Evolutionary conservation across 1,140 invertebrate species (phyloP), one percentile per base, ranked within the genome.

Genomic region (Brachionus paranguensis): DNA sequence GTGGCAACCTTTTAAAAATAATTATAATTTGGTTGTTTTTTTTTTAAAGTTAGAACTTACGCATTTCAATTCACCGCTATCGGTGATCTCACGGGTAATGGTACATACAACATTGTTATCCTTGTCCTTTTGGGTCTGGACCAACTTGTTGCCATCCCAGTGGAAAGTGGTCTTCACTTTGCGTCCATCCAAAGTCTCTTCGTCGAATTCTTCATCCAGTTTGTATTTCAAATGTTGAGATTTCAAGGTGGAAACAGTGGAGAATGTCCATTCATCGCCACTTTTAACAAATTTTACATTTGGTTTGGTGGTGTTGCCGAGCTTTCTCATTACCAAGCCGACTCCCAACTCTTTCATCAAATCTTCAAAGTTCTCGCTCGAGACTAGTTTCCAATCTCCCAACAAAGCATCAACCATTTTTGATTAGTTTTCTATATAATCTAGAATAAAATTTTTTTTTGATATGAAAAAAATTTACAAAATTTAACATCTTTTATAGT

Each of bases 351-450:
- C 81, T 37, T 84, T 84, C 81, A 84, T 84, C 14, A 70, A 84
- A 10, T 84, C 81, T 29, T 84, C 81, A 20, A 84, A 84, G 65
- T 84, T 84, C 50, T 84, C 81, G 12, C 60, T 70, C 37, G 81
- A 84, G 20, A 70, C 81, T 41, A 84, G 17, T 55, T 84, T 84
- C 81, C 81, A 84, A 53, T 84, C 65, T 50, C 81, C 81, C n/a
- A 72, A 29, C 37, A 84, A 53, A 74, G 64, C 45, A 17, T 50
- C 45, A 84, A 37, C 47, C 81, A 84, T 84, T 64, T 72, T 72
- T 41, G 68, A 60, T 20, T 20, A 17, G 43, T 20, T 72, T 72
- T 41, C n/a, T n/a, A 17, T 43, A 43, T 43, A 72, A 72, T 20
- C 33, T 43, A 43, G 17, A 43, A 43, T 37, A 41, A 41, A 37